These are phyloP conservation scores for Hydrophis major DNA, from an alignment of 2,797 vertebrate genomes.

Conservation along the genomic window DNA sequence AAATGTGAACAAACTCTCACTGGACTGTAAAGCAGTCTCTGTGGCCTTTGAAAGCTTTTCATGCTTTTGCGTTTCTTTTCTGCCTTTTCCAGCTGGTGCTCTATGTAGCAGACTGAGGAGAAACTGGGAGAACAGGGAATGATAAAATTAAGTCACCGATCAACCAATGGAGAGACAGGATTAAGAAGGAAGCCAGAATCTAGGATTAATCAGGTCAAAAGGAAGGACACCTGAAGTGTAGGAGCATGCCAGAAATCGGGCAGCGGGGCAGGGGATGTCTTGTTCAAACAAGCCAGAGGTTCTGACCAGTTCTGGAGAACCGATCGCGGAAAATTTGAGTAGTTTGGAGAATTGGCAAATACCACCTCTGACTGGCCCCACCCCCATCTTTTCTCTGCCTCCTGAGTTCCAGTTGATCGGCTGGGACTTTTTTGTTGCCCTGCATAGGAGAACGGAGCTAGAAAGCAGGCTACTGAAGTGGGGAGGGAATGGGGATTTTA, in stretches of 20 bases:
- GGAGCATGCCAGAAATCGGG: background rate
- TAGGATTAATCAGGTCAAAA: background rate
- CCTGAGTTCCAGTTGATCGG: too few species aligned
- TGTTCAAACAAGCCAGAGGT: background rate
- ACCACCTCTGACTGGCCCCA: too few species aligned
- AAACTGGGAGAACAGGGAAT: background rate
- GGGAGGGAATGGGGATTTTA: too few species aligned
- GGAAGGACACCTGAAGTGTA: background rate
- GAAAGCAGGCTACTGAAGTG: too few species aligned
- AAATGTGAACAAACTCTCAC: background rate
- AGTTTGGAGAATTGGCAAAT: too few species aligned
- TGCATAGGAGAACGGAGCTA: too few species aligned
- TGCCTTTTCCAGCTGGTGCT: background rate
- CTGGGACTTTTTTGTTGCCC: too few species aligned
- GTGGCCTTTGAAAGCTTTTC: background rate
- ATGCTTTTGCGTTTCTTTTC: background rate
- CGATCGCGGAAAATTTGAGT: too few species aligned
- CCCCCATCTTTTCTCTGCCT: too few species aligned
- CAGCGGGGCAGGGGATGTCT: background rate
- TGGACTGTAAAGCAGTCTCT: too few species aligned
- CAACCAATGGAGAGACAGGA: background rate
- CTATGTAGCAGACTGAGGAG: background rate
- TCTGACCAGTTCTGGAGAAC: too few species aligned
- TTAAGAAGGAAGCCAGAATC: background rate
- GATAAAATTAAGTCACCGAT: background rate